Percentiles rank a stretch among this genome's conserved stretches.
Evolutionary conservation across 2,797 vertebrate genomes (phyloP).

Genomic region (Siniperca obscura): DNA sequence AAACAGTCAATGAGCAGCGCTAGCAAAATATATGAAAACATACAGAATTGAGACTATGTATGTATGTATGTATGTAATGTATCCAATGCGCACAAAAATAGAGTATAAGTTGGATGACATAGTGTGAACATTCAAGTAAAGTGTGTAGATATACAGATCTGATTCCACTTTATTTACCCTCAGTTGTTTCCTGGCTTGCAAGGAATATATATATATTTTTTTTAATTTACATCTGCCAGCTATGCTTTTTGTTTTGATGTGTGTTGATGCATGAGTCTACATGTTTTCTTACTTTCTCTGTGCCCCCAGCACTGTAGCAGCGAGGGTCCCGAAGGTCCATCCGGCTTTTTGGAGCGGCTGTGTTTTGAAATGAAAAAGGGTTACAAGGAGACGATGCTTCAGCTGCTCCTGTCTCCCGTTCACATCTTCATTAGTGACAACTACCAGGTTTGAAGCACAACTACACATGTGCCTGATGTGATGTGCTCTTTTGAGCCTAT

Average conservation of each 20-base stretch:
- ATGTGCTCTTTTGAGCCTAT: background rate
- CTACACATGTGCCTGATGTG: background rate
- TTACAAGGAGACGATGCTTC: constrained; percentile 96
- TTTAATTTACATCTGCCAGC: background rate
- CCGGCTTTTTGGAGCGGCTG: constrained; percentile 93
- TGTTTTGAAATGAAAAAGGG: constrained; percentile 99
- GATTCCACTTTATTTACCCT: background rate
- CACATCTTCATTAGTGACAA: constrained; percentile 95
- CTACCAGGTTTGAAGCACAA: constrained; percentile 89
- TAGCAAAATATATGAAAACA: too few species aligned
- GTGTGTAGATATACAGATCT: background rate
- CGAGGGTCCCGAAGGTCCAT: constrained; percentile 94
- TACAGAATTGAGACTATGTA: too few species aligned
- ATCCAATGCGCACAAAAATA: too few species aligned
- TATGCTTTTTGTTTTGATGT: background rate
- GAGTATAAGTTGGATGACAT: too few species aligned
- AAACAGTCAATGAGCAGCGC: too few species aligned
- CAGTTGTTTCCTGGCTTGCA: background rate
- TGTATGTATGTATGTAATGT: too few species aligned
- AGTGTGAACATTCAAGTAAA: background rate
- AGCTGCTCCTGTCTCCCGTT: constrained; percentile 94
- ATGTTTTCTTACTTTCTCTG: constrained; percentile 14
- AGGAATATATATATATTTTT: background rate
- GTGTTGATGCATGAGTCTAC: constrained; percentile 24
- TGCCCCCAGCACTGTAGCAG: constrained; percentile 90